Percentiles rank a stretch among this genome's conserved stretches.
Conservation (phyloP, 1,140 invertebrate genomes). For the Argopecten irradians region DNA sequence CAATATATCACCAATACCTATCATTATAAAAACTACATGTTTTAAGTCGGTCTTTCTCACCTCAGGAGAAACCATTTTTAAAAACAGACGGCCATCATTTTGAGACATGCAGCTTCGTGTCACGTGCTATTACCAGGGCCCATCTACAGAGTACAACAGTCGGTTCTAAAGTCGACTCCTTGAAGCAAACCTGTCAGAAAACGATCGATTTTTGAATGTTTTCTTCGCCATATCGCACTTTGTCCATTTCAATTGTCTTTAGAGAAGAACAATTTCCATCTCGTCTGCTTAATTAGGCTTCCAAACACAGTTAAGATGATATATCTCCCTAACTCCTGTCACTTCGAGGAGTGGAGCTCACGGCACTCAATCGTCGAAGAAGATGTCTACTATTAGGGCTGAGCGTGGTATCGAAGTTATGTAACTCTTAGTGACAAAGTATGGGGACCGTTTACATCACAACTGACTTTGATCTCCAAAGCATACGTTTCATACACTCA, state of each 20-base stretch:
- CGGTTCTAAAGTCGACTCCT: background rate
- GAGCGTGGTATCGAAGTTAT: background rate
- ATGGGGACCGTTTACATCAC: background rate
- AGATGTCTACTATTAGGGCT: background rate
- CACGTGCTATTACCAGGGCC: background rate
- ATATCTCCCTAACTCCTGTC: background rate
- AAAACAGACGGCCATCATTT: background rate
- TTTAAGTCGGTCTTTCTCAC: background rate
- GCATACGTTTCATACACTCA: background rate
- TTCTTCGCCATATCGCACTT: background rate
- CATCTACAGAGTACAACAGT: background rate
- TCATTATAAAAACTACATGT: background rate
- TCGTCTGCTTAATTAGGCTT: background rate
- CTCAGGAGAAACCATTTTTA: background rate
- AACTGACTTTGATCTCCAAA: background rate
- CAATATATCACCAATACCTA: background rate
- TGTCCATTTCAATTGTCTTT: conserved; percentile 22
- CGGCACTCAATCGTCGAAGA: background rate
- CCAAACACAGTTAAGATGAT: conserved; percentile 11
- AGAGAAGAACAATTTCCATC: background rate
- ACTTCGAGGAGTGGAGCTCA: background rate
- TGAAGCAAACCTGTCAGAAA: background rate
- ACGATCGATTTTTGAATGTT: background rate
- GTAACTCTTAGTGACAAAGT: background rate
- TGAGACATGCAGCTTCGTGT: background rate